Base-by-base conservation (phyloP, 92 coral and sea anemone genomes). In the Galaxea fascicularis region DNA sequence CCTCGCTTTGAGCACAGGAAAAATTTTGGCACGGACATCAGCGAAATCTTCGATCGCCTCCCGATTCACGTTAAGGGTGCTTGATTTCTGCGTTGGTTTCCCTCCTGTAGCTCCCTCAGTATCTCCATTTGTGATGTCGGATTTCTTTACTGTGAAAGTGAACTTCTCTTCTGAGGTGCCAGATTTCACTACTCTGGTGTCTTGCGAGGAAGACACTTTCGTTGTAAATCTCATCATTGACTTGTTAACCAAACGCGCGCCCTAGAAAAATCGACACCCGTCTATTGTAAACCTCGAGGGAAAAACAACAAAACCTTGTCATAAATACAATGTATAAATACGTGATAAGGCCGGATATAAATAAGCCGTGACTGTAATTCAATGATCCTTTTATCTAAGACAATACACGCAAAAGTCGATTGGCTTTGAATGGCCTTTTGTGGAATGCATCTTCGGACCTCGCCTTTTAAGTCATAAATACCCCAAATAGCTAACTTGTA, bases 31-130 rank as follows among this genome's bases (percentile, higher is more conserved):
- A 67, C 98, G 90, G 24, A 90, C 93, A 15, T 84, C 65, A 2
- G 96, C 97, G 71, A 95, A 95, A 79, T 92, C 89, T 21, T 93
- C 90, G 39, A 93, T 89, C 29, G 59, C 78, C 66, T 95, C 95
- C 63, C 82, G 93, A 25, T 94, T 89, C 51, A 95, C 88, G 82
- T 85, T 93, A 8, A 93, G 91, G 9, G 87, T 80, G 26, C 92
- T 90, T 0, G 96, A 93, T 71, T 91, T 93, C 4, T 85, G 89
- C 8, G 73, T 41, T 30, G 74, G 69, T 25, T 74, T 51, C 16
- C 80, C 86, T 18, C 82, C 85, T 13, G 85, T 47, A 26, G 80
- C 77, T 1, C 82, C 87, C 21, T 71, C 87, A 45, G 44, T 39
- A 18, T 65, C 79, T 10, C 74, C 79, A 58, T 56, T 53, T n/a